Percentiles rank a stretch among this genome's conserved stretches.
Conservation (phyloP, 2,113 vertebrate species). For the Coptodon rendalli region DNA sequence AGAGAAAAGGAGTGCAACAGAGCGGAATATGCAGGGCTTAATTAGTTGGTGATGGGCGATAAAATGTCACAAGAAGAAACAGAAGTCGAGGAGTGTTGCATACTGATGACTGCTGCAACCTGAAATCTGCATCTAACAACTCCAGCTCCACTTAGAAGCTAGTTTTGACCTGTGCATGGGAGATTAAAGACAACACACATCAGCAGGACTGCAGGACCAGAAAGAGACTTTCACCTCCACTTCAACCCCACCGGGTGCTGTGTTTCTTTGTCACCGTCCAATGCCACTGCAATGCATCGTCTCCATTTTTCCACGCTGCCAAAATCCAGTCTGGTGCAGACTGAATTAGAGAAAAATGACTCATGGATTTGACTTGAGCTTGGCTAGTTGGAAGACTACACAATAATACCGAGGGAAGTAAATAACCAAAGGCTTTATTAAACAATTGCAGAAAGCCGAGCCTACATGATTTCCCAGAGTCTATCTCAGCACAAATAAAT, state of each 20-base stretch:
- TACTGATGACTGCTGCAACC: conserved; percentile 1
- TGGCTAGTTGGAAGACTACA: neutral
- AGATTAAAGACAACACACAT: neutral
- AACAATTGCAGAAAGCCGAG: neutral
- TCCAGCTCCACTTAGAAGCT: neutral
- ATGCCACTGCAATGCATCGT: neutral
- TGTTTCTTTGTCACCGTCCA: neutral
- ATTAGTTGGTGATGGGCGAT: conserved; percentile 34
- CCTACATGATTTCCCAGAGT: conserved; percentile 3
- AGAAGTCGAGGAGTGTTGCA: neutral
- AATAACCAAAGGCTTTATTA: neutral
- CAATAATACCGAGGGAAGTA: neutral
- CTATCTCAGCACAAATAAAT: neutral
- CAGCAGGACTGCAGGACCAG: neutral
- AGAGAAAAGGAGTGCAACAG: neutral
- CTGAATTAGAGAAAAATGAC: neutral
- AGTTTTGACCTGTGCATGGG: neutral
- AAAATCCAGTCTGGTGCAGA: neutral
- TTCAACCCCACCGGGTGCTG: neutral
- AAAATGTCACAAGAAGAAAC: conserved; percentile 34
- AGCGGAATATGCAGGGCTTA: conserved; percentile 18
- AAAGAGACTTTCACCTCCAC: neutral
- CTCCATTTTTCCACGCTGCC: neutral
- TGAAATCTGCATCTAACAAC: conserved; percentile 1
- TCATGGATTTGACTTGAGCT: neutral